phyloP scores from a whole-genome alignment of 2,888 invertebrate genomes.

The Trichopria drosophilae region DNA sequence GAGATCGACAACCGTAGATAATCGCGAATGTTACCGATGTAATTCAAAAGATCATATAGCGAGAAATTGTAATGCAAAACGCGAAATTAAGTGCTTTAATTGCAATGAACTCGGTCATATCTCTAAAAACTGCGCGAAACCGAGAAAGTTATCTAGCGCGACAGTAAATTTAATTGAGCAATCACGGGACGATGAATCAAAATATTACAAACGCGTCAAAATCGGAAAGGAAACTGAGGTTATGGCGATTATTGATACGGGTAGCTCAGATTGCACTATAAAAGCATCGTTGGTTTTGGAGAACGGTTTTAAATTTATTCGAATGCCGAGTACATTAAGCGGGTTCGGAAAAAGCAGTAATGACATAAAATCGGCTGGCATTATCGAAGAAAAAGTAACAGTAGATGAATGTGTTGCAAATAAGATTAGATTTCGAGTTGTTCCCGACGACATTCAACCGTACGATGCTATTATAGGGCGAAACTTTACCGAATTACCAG shows the following conservation, averaged over 20 bases:
- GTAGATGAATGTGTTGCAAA: conserved; percentile 32
- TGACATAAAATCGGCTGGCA: conserved; percentile 24
- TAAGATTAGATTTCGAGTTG: conserved; percentile 30
- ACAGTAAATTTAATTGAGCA: too few relatives aligned
- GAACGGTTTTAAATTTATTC: conserved; percentile 10
- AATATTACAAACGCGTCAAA: conserved; percentile 22
- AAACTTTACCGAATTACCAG: conserved; percentile 33
- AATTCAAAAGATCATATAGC: background rate
- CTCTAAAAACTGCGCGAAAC: background rate
- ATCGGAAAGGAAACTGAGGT: conserved; percentile 9
- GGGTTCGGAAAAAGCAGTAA: conserved; percentile 27
- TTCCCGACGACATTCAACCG: conserved; percentile 36
- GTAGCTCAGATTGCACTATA: conserved; percentile 38
- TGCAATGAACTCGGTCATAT: conserved; percentile 6
- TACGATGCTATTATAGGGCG: conserved; percentile 37
- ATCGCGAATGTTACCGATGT: conserved; percentile 1
- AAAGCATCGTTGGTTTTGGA: conserved; percentile 28
- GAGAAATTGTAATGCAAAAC: background rate
- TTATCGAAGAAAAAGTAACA: conserved; percentile 14
- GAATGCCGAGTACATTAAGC: conserved; percentile 11
- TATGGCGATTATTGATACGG: conserved; percentile 30
- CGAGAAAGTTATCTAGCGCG: background rate
- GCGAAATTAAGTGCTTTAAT: background rate
- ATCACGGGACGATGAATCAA: too few relatives aligned
- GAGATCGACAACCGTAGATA: too few relatives aligned